Percentiles rank a stretch among this genome's conserved stretches.
phyloP scores from a whole-genome alignment of 2,797 vertebrate species.

The Streptopelia turtur region DNA sequence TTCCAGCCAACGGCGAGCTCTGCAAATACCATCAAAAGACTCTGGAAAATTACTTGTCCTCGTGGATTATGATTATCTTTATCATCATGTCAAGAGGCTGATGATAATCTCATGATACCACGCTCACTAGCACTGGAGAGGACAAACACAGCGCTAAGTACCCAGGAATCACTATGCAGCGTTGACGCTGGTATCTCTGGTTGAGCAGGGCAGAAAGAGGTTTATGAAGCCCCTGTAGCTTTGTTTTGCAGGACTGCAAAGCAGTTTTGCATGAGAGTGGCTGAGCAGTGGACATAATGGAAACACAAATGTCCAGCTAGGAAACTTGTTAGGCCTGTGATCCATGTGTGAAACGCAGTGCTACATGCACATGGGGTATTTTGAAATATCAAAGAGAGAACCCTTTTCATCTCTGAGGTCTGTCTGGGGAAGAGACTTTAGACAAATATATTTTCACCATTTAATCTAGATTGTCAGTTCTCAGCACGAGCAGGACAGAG shows the following conservation, averaged over 20 bases:
- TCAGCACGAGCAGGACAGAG: background rate
- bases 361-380: background rate
- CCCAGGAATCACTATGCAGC: background rate
- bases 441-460: background rate
- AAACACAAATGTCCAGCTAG: background rate
- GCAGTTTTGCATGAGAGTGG: background rate
- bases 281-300: background rate
- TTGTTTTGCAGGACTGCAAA: background rate
- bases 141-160: slow-evolving; percentile 22
- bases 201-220: background rate
- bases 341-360: background rate
- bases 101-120: background rate
- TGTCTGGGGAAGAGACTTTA: background rate
- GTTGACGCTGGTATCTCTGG: background rate
- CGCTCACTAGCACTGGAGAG: background rate
- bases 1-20: background rate
- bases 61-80: slow-evolving; percentile 17
- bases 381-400: background rate
- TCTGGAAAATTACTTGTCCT: background rate
- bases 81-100: slow-evolving; percentile 41
- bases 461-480: background rate
- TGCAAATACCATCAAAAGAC: background rate
- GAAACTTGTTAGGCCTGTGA: background rate
- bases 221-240: background rate
- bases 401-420: background rate